Evolutionary conservation across 2,113 vertebrate genomes (phyloP).

Genomic region (Bucco capensis): DNA sequence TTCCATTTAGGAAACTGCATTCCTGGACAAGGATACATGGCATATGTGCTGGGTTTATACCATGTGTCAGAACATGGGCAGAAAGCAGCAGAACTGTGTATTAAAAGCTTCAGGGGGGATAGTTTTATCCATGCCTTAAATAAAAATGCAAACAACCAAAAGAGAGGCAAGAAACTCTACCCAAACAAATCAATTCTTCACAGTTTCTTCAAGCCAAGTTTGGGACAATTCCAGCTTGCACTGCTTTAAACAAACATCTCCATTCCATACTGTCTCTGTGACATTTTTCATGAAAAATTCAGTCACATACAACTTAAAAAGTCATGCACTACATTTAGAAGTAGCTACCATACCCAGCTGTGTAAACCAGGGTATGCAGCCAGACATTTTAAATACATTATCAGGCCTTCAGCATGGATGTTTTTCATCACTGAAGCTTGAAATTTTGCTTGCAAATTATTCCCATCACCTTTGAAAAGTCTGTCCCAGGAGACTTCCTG

Average conservation of each 20-base stretch:
- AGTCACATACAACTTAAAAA: background rate
- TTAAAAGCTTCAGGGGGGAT: background rate
- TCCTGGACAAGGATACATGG: rapidly evolving
- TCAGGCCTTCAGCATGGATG: background rate
- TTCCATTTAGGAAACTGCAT: background rate
- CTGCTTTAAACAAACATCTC: background rate
- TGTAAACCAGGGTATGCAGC: background rate
- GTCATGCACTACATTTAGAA: background rate
- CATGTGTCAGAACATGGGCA: background rate
- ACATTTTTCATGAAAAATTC: background rate
- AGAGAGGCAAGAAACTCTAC: background rate
- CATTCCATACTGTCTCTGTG: background rate
- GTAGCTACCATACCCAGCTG: background rate
- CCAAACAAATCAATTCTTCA: background rate
- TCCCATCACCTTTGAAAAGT: background rate
- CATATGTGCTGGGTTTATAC: background rate
- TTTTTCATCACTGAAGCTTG: background rate
- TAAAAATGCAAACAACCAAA: background rate
- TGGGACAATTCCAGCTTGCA: background rate
- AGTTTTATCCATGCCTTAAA: background rate
- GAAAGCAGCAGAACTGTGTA: background rate
- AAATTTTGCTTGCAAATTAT: background rate
- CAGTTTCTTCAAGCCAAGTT: background rate
- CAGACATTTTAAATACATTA: background rate
- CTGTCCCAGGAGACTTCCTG: background rate